Evolutionary conservation across 2,888 invertebrate species (phyloP), one percentile per base, ranked within the genome.

Genomic region (Macaria notata): DNA sequence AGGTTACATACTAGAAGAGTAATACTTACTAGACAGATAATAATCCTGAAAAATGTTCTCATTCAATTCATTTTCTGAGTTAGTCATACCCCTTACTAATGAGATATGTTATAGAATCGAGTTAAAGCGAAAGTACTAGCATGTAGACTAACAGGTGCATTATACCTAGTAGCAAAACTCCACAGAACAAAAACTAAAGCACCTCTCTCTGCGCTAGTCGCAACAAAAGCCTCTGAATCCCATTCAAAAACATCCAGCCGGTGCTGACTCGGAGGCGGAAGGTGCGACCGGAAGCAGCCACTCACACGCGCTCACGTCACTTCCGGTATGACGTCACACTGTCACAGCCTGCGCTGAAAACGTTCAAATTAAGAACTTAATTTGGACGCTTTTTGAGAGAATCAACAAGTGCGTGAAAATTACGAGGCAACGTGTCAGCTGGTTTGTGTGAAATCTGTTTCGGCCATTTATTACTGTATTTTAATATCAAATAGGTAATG

Each of bases 261-360:
- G 44, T 19, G 19, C 19, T 19, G 19, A 19, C 9, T 46, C 33
- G 30, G 51, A 54, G 59, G 43, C 49, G 56, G 58, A 61, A 66
- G 62, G 65, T 61, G 65, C 54, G 41, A 57, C 63, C 63, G 64
- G 66, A 66, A 66, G 59, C 43, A 62, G 54, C 58, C 56, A 60
- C 64, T 66, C 63, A 59, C 61, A 47, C 59, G 61, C 59, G 54
- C 49, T 50, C 58, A 58, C 59, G 61, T 64, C 58, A 49, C 57
- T 57, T 55, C 65, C 64, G 64, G 61, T 45, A 46, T 53, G 60
- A 53, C 56, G 63, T 58, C 58, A 59, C 60, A 59, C 49, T 31
- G 54, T n/a, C 53, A 57, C 51, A 50, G 54, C 41, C 49, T 41
- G 49, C 38, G 9, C 43, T 49, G 50, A 39, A 54, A 54, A 50